phyloP scores from a whole-genome alignment of 1,140 invertebrate genomes.

The Pentalonia nigronervosa region DNA sequence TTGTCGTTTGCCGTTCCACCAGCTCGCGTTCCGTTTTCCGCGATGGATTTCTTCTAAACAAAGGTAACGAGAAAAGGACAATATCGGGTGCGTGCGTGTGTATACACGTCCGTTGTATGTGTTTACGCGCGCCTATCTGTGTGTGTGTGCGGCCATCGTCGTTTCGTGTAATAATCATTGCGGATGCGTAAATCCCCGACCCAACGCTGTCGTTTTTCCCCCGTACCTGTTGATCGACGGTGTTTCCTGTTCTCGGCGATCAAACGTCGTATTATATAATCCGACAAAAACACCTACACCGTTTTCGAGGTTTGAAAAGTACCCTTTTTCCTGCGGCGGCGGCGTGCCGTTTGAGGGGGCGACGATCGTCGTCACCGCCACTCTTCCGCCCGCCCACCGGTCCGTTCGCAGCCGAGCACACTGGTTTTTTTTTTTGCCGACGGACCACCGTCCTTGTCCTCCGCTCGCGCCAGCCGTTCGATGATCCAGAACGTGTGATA shows the following conservation, averaged over 20 bases:
- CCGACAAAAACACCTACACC: no score
- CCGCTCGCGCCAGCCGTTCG: neutral
- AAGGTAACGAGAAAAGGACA: slow-evolving; percentile 30
- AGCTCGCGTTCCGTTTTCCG: neutral
- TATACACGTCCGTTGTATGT: neutral
- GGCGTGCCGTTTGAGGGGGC: neutral
- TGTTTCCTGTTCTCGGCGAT: neutral
- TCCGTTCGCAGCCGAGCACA: neutral
- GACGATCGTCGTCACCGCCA: neutral
- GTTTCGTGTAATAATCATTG: neutral
- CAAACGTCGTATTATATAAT: neutral
- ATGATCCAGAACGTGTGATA: neutral
- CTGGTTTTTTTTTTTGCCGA: neutral
- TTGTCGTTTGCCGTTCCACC: neutral
- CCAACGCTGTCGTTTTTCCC: neutral
- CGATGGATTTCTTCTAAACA: slow-evolving; percentile 38
- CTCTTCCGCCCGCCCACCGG: neutral
- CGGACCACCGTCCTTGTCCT: neutral
- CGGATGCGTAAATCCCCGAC: neutral
- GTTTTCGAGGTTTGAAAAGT: neutral
- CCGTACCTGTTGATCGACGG: slow-evolving; percentile 1
- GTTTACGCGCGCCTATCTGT: neutral
- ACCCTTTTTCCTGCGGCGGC: neutral
- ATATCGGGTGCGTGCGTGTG: no score
- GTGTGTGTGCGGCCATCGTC: neutral